Evolutionary conservation across 1,140 invertebrate genomes (phyloP), one percentile per base, ranked within the genome.

Genomic region (Forficula auricularia): DNA sequence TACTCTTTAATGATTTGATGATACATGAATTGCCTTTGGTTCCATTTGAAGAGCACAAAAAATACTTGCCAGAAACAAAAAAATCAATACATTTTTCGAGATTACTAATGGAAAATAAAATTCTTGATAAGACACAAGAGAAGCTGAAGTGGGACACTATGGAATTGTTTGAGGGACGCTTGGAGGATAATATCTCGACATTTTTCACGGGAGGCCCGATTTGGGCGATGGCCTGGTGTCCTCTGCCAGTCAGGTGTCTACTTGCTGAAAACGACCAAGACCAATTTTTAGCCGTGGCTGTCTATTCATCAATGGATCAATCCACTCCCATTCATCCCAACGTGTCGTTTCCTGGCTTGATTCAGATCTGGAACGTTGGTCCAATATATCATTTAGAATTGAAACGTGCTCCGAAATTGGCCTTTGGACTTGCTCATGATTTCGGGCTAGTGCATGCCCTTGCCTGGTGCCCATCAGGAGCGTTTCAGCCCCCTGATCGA

Each of bases 401-500:
- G 33, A 16, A 44, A 19, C 4, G 18, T 12, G 27, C 45, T 42
- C 61, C 66, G 3, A 47, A 45, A 38, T 58, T 76, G 40, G 55
- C 59, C 2, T 67, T 75, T 43, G 68, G 66, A 2, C 57, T 83
- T 38, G 65, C 64, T 19, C 73, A 80, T 51, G 62, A 75, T 14
- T 64, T 60, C 49, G 79, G 80, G n/a, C 67, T 67, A 7, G 58
- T 79, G 10, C 80, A 75, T 74, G 63, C 67, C 27, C 60, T 82
- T 54, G 70, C 72, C 51, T 84, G 79, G 78, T 83, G 81, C 61
- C 79, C 79, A 10, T 79, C 76, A 1, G 79, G 79, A 15, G 70
- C 70, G 48, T 72, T 69, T 45, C 39, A 40, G 19, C 27, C 42
- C 2, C 42, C 38, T 3, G 32, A 49, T 15, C 64, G 75, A 54